phyloP scores from a whole-genome alignment of 2,888 invertebrate genomes.

The Synergus umbraculus region DNA sequence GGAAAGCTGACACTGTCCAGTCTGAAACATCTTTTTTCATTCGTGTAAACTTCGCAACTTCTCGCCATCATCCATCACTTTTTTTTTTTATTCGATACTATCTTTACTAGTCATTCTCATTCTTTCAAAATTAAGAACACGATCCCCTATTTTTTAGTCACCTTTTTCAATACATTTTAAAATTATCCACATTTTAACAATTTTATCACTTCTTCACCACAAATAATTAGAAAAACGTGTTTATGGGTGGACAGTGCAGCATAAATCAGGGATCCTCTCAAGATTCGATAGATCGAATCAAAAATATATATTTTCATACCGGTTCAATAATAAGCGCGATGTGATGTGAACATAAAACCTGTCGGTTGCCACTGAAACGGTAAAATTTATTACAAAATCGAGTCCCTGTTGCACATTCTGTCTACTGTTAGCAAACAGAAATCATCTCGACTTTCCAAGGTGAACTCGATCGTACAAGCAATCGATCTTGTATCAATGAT shows the following conservation, averaged over 20 bases:
- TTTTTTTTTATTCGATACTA: constrained; percentile 30
- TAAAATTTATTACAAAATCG: constrained; percentile 20
- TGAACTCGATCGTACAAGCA: constrained; percentile 2
- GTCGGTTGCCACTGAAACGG: background rate
- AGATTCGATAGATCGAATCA: constrained; percentile 13
- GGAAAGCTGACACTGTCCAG: constrained; percentile 41
- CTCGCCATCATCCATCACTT: constrained; percentile 38
- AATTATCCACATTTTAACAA: background rate
- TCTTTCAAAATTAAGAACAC: constrained; percentile 36
- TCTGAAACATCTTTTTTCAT: constrained; percentile 39
- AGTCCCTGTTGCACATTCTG: constrained; percentile 21
- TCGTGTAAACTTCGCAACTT: constrained; percentile 41
- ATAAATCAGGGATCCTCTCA: constrained; percentile 39
- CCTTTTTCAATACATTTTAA: constrained; percentile 37
- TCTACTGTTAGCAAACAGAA: constrained; percentile 27
- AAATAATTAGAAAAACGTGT: constrained; percentile 19
- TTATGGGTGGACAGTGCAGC: constrained; percentile 10
- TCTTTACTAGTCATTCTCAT: constrained; percentile 26
- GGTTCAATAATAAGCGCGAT: background rate
- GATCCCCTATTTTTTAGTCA: constrained; percentile 41
- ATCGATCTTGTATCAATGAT: background rate
- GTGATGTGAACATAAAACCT: constrained; percentile 3
- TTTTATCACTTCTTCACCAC: background rate
- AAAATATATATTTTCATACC: constrained; percentile 14
- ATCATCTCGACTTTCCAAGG: constrained; percentile 22